Base-by-base conservation (phyloP, 2,888 invertebrate species). In the Lapara coniferarum region DNA sequence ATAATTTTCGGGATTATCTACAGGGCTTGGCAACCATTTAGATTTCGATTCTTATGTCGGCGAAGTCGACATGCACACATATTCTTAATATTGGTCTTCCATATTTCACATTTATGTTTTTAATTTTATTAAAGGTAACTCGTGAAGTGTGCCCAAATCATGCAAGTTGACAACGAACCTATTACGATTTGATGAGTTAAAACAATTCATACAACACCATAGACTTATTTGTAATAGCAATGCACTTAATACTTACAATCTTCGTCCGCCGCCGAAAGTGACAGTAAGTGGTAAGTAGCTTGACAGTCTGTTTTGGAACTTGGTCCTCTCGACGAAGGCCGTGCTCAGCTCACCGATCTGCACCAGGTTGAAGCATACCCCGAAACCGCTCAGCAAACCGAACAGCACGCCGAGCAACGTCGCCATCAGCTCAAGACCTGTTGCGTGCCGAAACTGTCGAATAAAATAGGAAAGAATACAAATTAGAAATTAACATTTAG, bases 301-400 rank as follows among this genome's bases (percentile, higher is more conserved):
- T 49, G 89, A 87, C 0, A 85, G 75, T 57, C 81, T 78, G 7
- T 89, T 81, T 14, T 81, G 84, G 71, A 85, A 85, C 2, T 81
- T 82, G 0, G 91, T 92, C 46, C 93, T 84, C 71, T 95, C 95
- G 30, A 96, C 95, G 78, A 96, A 92, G 10, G 95, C 83, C 0
- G 95, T 95, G 70, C 95, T 95, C 55, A 96, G 90, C 75, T 95
- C 95, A 7, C 96, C 96, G 75, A 95, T 95, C 77, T 95, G 94
- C 70, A 95, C 94, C 71, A 95, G 89, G 79, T 95, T 94, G 80
- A 95, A 90, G 67, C 95, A 95, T 1, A 94, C 85, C 0, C 94
- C 93, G 3, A 88, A 84, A 0, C 93, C 94, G 57, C 94, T 92
- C 12, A 92, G 77, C 46, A 89, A 57, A 0, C 88, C 93, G 69